Evolutionary conservation across 2,888 invertebrate species (phyloP), one percentile per base, ranked within the genome.

Genomic region (Dolichomitus sp.): DNA sequence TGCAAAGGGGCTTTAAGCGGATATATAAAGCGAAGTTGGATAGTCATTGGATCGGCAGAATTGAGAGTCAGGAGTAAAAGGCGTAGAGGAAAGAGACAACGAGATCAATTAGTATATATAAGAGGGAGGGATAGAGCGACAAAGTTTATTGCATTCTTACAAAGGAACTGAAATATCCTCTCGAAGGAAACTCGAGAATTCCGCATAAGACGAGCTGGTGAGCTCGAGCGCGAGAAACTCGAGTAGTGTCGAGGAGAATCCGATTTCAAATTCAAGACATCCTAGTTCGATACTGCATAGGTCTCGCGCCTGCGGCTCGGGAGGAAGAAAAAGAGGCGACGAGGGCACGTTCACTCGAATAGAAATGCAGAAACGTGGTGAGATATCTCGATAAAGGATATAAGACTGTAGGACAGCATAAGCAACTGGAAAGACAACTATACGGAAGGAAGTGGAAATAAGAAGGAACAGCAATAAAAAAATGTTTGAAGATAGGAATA

Each of bases 191-290:
- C 76, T 50, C 50, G 69, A 50, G 76, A 77, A 77, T 61, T 48
- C 40, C 27, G 33, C 61, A 40, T 11, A 33, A 4, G 57, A 68
- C 42, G 33, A 12, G 48, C 14, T 7, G 40, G 70, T 4, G 59
- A 45, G 45, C 72, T 19, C 42, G 50, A 33, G 52, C 17, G 57
- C 30, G 17, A 54, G 69, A 78, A 69, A 78, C 63, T 63, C 61
- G 40, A 70, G 70, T 63, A 54, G 73, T 45, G 79, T 73, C 73
- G 73, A 14, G 33, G 45, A 57, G 79, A 23, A 73, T 66, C 73
- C 66, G 79, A 80, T 80, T 74, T 80, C 52, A 80, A 80, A 80
- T 80, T 80, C 80, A 80, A 75, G 80, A 75, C 75, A 52, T 69
- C 27, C 61, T 63, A 42, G 54, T 68, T 80, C 80, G 80, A 75